These are phyloP conservation scores for Leptatherina wallacei DNA, from an alignment of 2,797 vertebrate species.

Conservation along the genomic window DNA sequence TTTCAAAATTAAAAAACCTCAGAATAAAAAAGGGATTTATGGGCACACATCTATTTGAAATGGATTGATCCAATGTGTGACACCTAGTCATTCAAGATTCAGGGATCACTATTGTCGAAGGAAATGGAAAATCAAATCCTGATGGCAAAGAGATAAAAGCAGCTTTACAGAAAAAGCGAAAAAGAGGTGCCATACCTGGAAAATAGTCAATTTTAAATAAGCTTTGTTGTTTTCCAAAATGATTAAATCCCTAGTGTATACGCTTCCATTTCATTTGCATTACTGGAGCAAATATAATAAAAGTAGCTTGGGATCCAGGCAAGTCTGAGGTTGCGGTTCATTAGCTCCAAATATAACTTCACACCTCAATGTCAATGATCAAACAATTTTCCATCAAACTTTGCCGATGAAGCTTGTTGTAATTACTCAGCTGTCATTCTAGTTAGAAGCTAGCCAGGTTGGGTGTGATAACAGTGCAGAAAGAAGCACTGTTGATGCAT, in stretches of 20 bases:
- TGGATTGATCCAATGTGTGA: constrained; percentile 15
- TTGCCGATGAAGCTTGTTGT: not conserved
- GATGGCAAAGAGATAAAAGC: not conserved
- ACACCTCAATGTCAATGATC: not conserved
- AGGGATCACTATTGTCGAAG: not conserved
- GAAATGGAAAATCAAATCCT: not conserved
- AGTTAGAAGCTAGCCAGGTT: not conserved
- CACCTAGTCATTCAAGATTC: constrained; percentile 9
- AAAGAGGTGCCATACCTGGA: not conserved
- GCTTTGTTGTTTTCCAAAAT: not conserved
- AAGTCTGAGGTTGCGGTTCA: not conserved
- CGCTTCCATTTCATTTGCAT: not conserved
- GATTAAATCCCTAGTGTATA: not conserved
- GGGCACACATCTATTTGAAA: constrained; percentile 33
- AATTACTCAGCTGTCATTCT: not conserved
- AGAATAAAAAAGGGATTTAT: constrained; percentile 33
- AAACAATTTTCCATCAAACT: no score
- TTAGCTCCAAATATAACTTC: not conserved
- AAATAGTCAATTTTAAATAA: not conserved
- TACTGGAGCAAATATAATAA: not conserved
- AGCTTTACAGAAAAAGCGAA: not conserved
- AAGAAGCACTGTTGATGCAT: not conserved
- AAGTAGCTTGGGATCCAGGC: not conserved
- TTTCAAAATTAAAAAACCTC: constrained; percentile 47
- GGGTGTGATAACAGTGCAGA: not conserved